A percentile compares a stretch with the other conserved stretches of the same genome.
Conservation (phyloP, 2,797 vertebrate genomes). For the Sebastes vulpes region DNA sequence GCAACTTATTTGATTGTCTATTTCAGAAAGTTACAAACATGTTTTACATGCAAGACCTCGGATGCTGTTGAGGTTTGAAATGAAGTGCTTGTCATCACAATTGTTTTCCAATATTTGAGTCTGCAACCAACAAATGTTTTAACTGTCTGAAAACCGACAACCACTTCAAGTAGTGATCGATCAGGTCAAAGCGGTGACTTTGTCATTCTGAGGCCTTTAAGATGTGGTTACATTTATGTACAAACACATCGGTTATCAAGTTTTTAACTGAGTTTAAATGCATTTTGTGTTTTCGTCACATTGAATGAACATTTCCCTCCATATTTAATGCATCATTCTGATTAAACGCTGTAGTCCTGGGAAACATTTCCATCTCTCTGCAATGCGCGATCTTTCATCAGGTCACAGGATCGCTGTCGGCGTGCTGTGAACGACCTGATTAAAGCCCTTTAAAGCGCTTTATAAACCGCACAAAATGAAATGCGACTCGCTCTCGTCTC, state of each 20-base stretch:
- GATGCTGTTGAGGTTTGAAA: neutral
- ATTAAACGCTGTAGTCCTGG: neutral
- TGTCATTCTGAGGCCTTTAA: neutral
- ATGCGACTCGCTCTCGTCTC: neutral
- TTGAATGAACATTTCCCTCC: neutral
- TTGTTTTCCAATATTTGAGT: neutral
- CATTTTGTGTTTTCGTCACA: neutral
- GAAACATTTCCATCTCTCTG: neutral
- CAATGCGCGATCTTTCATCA: neutral
- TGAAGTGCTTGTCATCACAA: neutral
- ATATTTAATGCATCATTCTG: neutral
- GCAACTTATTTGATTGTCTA: neutral
- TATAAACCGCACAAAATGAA: neutral
- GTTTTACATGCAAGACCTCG: neutral
- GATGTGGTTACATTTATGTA: neutral
- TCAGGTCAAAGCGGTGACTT: too few species aligned
- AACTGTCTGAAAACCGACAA: neutral
- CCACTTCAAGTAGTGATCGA: neutral
- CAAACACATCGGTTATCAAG: neutral
- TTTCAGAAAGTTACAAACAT: neutral
- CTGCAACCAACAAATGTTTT: neutral
- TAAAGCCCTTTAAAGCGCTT: neutral
- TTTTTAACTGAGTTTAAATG: neutral
- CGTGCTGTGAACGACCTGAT: neutral
- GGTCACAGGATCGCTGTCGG: neutral